These are phyloP conservation scores for Engystomops pustulosus DNA, from an alignment of 2,113 vertebrate genomes.

Conservation along the genomic window DNA sequence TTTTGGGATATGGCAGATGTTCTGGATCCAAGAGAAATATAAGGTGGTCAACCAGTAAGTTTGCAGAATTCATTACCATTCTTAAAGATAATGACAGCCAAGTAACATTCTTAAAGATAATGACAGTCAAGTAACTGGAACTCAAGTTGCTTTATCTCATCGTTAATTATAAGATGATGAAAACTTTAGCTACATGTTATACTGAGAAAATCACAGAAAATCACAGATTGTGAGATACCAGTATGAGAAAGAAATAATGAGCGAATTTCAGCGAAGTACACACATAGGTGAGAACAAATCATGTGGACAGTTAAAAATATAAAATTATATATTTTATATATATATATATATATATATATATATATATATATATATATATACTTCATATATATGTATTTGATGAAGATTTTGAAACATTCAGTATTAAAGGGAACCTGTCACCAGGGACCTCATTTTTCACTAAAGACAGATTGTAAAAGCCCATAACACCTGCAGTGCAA, in stretches of 20 bases:
- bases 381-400: too few relatives aligned
- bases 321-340: neutral
- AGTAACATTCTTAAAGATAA: too few relatives aligned
- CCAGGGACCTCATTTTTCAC: too few relatives aligned
- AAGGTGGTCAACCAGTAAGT: neutral
- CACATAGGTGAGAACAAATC: neutral
- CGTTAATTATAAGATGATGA: neutral
- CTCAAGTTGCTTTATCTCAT: neutral
- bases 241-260: neutral
- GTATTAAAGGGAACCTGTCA: too few relatives aligned
- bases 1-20: too few relatives aligned
- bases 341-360: too few relatives aligned
- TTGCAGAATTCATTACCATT: neutral
- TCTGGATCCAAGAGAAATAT: neutral
- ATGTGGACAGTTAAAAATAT: neutral
- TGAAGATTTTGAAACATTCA: too few relatives aligned
- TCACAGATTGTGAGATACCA: neutral
- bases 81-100: neutral
- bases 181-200: neutral
- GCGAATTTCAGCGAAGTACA: neutral
- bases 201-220: neutral
- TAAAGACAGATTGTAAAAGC: too few relatives aligned
- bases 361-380: too few relatives aligned
- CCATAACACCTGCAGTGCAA: too few relatives aligned
- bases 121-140: neutral